phyloP scores from a whole-genome alignment of 2,113 vertebrate genomes.

The Taxidea taxus region DNA sequence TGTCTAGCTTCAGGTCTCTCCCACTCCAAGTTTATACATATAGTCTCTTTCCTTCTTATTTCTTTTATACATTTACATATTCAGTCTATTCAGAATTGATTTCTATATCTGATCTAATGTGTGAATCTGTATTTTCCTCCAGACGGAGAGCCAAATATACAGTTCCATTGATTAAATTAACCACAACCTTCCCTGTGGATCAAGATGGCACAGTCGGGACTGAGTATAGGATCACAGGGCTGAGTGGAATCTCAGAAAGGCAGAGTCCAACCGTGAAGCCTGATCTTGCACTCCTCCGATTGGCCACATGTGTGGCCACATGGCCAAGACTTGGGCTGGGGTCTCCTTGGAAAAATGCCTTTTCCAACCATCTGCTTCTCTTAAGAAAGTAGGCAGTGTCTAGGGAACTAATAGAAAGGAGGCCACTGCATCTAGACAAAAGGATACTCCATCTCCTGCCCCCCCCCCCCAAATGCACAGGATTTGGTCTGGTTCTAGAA shows the following conservation, averaged over 20 bases:
- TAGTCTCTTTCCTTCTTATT: neutral
- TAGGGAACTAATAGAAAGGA: neutral
- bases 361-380: neutral
- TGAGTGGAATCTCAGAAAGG: neutral
- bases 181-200: neutral
- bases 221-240: neutral
- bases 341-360: neutral
- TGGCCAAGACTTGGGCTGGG: neutral
- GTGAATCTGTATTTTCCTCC: neutral
- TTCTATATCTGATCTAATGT: neutral
- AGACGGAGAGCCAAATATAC: neutral
- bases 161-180: neutral
- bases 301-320: neutral
- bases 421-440: neutral
- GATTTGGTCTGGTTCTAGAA: neutral
- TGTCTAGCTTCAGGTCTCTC: neutral
- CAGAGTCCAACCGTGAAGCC: neutral
- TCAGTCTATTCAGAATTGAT: neutral
- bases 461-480: rapidly evolving
- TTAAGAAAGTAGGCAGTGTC: neutral
- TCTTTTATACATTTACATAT: neutral
- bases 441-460: rapidly evolving
- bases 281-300: neutral
- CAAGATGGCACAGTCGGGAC: neutral
- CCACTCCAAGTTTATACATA: neutral